Percentiles rank a stretch among this genome's conserved stretches.
phyloP scores from a whole-genome alignment of 2,113 vertebrate species.

The Ictalurus furcatus region DNA sequence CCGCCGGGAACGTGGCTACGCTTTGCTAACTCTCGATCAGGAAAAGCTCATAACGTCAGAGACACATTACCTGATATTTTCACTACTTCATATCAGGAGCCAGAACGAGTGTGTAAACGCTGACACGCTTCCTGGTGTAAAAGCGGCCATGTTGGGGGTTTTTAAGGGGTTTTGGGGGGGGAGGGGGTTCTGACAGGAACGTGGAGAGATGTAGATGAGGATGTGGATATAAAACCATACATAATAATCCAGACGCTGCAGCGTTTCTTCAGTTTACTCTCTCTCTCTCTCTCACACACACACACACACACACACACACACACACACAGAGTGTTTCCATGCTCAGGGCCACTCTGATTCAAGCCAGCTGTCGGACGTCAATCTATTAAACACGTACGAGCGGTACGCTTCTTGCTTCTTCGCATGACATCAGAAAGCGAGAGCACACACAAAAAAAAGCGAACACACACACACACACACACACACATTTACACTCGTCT shows the following conservation, averaged over 20 bases:
- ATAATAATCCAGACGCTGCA: not conserved
- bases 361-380: constrained; percentile 50
- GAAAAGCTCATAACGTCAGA: constrained; percentile 43
- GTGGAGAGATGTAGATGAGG: not conserved
- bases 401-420: constrained; percentile 9
- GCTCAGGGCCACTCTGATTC: constrained; percentile 38
- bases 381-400: constrained; percentile 43
- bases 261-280: not conserved
- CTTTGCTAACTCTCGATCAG: constrained; percentile 46
- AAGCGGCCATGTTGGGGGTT: not conserved
- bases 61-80: constrained; percentile 51
- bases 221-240: not conserved
- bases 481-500: constrained; percentile 4
- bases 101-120: not conserved
- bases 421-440: constrained; percentile 31
- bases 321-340: not conserved
- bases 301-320: constrained; percentile 1
- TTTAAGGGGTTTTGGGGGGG: not conserved
- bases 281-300: not conserved
- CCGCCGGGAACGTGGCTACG: constrained; percentile 45
- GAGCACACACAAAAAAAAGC: not conserved
- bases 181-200: not conserved
- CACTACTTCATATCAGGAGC: constrained; percentile 1
- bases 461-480: not conserved
- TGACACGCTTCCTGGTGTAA: not conserved